Base-by-base conservation (phyloP, 2,797 vertebrate genomes). In the Falco peregrinus region DNA sequence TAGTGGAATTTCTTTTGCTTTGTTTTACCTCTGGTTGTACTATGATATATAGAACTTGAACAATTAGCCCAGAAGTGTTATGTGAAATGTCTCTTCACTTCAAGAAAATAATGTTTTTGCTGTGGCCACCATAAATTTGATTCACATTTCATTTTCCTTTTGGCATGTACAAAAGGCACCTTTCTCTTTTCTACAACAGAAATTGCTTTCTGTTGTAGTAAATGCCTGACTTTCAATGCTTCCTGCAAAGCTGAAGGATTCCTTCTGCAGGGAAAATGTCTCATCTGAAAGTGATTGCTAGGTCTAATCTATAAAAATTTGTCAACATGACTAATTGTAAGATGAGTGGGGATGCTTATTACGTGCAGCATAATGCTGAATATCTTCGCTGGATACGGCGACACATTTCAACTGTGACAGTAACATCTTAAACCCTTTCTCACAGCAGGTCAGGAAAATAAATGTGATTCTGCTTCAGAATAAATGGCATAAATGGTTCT, bases 301-400 rank as follows among this genome's bases (percentile, higher is more conserved):
- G 65, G 47, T 80, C 82, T 95, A 73, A 96, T 97, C 96, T 93
- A 91, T 96, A 94, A 92, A 94, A 89, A 96, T 48, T 76, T 92
- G 90, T 95, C 95, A 95, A 95, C 90, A 85, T 96, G 92, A 95
- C 96, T 97, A 97, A 97, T 97, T 96, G 89, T 94, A 83, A 95
- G 89, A 84, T 89, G 92, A 88, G 90, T 89, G 89, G 69, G 75
- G 87, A 81, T 76, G 95, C 89, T 97, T 87, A 81, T 94, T 95
- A 92, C 71, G 28, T 93, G 90, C 69, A 76, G 81, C 35, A 75
- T 87, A 89, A 86, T 60, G 69, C 92, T 76, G 89, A 94, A 50
- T 95, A 9, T 96, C 76, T 74, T 80, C 6, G 1, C 78, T 85
- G 93, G 85, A n/a, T 41, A 15, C 13, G 3, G 79, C 71, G 81